Evolutionary conservation across 2,888 invertebrate genomes (phyloP).

Genomic region (Eumacrocentrus americanus): DNA sequence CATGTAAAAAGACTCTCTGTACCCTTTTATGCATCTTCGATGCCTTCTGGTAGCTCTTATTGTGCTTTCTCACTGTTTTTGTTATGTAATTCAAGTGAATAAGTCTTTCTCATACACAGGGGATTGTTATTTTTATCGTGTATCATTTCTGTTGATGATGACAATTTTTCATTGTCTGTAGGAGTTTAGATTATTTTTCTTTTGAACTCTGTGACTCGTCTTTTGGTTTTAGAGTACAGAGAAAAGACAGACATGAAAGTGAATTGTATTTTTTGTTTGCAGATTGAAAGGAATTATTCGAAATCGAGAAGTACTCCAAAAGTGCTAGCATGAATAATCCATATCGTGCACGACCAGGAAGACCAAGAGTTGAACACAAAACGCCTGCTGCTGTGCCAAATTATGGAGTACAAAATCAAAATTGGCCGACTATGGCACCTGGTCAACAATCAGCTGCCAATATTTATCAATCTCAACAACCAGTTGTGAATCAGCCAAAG

Average conservation of each 20-base stretch:
- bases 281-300: conserved; percentile 41
- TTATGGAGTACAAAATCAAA: conserved; percentile 53
- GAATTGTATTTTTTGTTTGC: conserved; percentile 27
- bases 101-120: no score
- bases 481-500: conserved; percentile 40
- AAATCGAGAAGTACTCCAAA: conserved; percentile 37
- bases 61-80: conserved; percentile 29
- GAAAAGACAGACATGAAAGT: background rate
- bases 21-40: background rate
- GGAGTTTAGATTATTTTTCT: no score
- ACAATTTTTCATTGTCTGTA: no score
- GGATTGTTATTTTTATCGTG: no score
- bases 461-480: conserved; percentile 40
- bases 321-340: conserved; percentile 54
- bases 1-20: background rate
- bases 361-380: conserved; percentile 49
- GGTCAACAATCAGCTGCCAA: conserved; percentile 23
- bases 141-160: no score
- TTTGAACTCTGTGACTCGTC: conserved; percentile 1
- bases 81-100: conserved; percentile 42
- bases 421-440: conserved; percentile 40
- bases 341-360: conserved; percentile 53
- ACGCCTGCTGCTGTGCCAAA: conserved; percentile 36
- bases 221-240: background rate
- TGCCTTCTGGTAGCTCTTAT: conserved; percentile 7